Percentiles rank a stretch among this genome's conserved stretches.
Evolutionary conservation across 2,113 vertebrate genomes (phyloP).

Genomic region (Tetrax tetrax): DNA sequence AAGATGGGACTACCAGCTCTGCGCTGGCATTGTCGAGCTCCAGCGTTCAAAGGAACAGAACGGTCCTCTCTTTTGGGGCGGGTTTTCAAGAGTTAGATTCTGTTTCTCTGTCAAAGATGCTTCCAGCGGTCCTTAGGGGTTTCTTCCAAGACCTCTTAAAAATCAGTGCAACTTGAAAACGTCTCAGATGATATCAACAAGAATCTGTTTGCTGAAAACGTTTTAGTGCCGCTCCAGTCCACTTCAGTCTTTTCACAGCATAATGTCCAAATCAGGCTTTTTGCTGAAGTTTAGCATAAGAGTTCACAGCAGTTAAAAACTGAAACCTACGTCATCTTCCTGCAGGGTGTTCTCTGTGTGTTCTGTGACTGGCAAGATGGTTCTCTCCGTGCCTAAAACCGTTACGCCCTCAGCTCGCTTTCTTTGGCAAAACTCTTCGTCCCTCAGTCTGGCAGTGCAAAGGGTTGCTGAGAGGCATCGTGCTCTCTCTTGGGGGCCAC

Average conservation of each 20-base stretch:
- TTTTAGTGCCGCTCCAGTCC: background rate
- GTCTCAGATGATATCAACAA: accelerated
- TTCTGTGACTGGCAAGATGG: background rate
- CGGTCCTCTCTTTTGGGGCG: background rate
- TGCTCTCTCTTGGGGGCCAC: background rate
- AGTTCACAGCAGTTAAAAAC: background rate
- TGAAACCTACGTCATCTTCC: background rate
- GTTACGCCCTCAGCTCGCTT: background rate
- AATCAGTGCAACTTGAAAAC: background rate
- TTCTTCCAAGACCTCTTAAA: background rate
- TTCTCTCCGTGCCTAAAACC: background rate
- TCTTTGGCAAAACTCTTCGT: background rate
- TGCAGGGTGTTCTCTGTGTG: background rate
- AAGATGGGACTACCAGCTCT: background rate
- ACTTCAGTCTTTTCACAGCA: background rate
- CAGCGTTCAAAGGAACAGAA: background rate
- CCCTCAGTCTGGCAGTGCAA: background rate
- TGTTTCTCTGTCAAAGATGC: background rate
- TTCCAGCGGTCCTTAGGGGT: accelerated
- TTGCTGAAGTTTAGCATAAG: background rate
- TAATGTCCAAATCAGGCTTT: background rate
- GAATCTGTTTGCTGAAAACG: background rate
- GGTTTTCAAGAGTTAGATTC: background rate
- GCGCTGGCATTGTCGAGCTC: background rate
- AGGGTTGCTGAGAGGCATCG: background rate